Base-by-base conservation (phyloP, 1,140 invertebrate species). In the Drosophila parabipectinata region DNA sequence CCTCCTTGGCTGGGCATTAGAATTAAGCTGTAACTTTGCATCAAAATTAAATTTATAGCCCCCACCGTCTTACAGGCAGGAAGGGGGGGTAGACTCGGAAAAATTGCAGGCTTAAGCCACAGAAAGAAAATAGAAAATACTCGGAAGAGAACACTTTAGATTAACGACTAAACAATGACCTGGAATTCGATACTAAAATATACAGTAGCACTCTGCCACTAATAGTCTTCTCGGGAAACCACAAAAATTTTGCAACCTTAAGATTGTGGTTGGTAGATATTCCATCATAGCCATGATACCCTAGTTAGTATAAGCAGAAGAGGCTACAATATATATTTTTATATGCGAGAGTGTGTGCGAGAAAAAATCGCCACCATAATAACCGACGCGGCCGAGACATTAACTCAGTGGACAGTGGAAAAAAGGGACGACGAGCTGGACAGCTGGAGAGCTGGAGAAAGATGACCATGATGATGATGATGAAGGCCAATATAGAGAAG, bases 1-100 rank as follows among this genome's bases (percentile, higher is more conserved):
- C 39, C 50, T 55, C 41, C 5, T 51, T 68, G 34, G 41, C 64
- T 69, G 77, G 63, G 54, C 81, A 85, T 85, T 85, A 85, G 81
- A 85, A 85, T 85, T 85, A 85, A 85, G 81, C 63, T 85, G 77
- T 85, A 81, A 85, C 81, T 85, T 85, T 85, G 64, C 73, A 85
- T 85, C 54, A 72, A 85, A 85, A 85, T 81, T 81, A 80, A 85
- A 81, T 87, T 85, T 80, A 85, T 85, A 74, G 77, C 81, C 63
- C 24, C 50, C 32, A 37, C 60, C 55, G 39, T 18, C 21, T 21
- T 18, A 18, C 18, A 18, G 18, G 18, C 18, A 18, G 28, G 3
- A 3, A 12, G 8, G n/a, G 3, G n/a, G n/a, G 51, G 48, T 44
- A 28, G 73, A 77, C 61, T 56, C 53, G 37, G 34, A 62, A 64